Conservation (phyloP, 2,888 invertebrate genomes). For the Allolobophora icterica region DNA sequence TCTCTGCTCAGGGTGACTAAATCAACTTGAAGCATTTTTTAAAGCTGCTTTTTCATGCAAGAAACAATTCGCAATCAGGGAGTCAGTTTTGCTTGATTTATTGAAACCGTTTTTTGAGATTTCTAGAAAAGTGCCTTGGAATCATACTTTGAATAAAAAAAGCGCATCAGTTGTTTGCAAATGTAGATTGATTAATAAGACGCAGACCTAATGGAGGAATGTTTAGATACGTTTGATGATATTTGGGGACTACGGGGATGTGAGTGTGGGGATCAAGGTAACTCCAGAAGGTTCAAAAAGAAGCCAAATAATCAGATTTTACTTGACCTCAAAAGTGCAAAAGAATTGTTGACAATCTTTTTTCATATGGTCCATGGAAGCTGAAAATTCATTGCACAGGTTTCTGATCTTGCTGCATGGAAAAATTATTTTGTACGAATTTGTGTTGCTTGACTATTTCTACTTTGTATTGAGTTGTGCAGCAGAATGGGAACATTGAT, state of each 20-base stretch:
- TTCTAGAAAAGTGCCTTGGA: background rate
- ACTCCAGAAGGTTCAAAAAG: no score
- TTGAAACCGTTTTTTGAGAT: constrained; percentile 8
- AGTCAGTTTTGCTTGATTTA: background rate
- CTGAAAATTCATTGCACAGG: no score
- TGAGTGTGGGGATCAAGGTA: no score
- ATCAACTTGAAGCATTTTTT: constrained; percentile 17
- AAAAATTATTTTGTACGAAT: background rate
- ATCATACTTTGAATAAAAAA: background rate
- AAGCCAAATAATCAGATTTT: no score
- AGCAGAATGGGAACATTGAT: background rate
- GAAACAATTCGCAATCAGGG: background rate
- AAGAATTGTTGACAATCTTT: no score
- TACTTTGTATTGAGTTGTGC: background rate
- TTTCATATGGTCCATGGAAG: no score
- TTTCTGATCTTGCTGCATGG: no score
- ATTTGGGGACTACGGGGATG: no score
- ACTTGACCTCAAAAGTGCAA: no score
- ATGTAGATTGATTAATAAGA: no score
- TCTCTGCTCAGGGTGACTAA: background rate
- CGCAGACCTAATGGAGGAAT: no score
- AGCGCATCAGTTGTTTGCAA: background rate
- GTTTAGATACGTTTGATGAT: no score
- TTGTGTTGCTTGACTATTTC: background rate
- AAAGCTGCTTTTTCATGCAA: background rate